Base-by-base conservation (phyloP, 2,113 vertebrate genomes). In the Grammomys surdaster region DNA sequence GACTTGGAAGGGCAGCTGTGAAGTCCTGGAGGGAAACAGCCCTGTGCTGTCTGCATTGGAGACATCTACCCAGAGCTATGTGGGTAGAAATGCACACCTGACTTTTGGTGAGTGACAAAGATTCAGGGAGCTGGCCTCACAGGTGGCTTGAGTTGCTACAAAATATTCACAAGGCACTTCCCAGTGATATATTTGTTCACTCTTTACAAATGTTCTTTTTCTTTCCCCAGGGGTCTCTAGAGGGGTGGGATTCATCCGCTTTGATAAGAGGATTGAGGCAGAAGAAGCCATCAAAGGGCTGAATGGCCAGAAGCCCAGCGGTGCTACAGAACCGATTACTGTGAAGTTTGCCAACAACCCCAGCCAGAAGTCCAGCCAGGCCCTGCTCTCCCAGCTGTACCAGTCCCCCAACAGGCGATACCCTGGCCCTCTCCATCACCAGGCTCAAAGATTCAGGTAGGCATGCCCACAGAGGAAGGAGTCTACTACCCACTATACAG, bases 261-360 rank as follows among this genome's bases (percentile, higher is more conserved):
- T 99, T 98, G 99, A 99, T 99, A 99, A 99, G 99, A 99, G 99
- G 99, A 99, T 99, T 98, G 99, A 99, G 98, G 99, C 99, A 88
- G 99, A 99, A 98, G 99, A 99, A 99, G 99, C 99, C 99, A 99
- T 99, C 99, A 99, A 99, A 99, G 99, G 99, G 97, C 99, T 99
- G 98, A 99, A 99, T 95, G 99, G 99, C 98, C 99, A 99, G 99
- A 99, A 99, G 98, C 99, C 99, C 97, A 99, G 99, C 26, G 99
- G 99, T 98, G 99, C 99, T 90, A 99, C 99, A 9, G 99, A 99
- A 99, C 99, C 99, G 97, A 99, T 99, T 98, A 99, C 99, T 93
- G 99, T 99, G 98, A 99, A 99, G 99, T 99, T 99, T 98, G 99
- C 99, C 99, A 99, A 99, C 99, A 99, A 99, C 98, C 99, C 99